Evolutionary conservation across 2,797 vertebrate genomes (phyloP).

Genomic region (Odontamblyopus lacepedii): DNA sequence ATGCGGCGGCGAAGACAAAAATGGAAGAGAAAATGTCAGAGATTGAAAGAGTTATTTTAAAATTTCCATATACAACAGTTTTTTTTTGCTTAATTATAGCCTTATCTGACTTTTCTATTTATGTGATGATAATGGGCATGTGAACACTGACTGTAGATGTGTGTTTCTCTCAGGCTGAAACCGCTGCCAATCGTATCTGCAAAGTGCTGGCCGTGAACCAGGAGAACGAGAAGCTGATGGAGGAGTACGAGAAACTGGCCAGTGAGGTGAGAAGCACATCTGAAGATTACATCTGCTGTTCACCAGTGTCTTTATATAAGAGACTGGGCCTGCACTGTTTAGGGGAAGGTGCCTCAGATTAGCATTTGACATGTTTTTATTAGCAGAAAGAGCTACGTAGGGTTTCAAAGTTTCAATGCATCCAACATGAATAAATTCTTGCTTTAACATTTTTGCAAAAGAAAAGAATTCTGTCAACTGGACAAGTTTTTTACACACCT

Average conservation of each 20-base stretch:
- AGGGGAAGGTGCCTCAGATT: neutral
- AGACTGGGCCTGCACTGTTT: neutral
- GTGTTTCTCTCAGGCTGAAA: constrained; percentile 83
- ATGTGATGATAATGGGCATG: no score
- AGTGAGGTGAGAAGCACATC: constrained; percentile 84
- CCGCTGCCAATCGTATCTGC: constrained; percentile 94
- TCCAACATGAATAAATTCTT: neutral
- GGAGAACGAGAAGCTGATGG: constrained; percentile 97
- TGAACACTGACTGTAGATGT: neutral
- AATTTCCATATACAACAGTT: neutral
- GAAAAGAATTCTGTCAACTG: no score
- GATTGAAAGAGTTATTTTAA: no score
- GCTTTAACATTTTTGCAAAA: no score
- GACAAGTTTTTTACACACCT: no score
- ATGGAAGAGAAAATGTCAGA: no score
- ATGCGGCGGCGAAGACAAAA: no score
- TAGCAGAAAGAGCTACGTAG: neutral
- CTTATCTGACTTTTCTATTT: no score
- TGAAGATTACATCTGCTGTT: neutral
- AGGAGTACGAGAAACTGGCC: constrained; percentile 93
- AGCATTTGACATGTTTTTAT: neutral
- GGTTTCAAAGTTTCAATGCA: neutral
- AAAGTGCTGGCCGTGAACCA: constrained; percentile 96
- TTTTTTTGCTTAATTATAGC: neutral
- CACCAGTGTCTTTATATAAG: neutral